Evolutionary conservation across 2,888 invertebrate genomes (phyloP).

Genomic region (Dasysyrphus albostriatus): DNA sequence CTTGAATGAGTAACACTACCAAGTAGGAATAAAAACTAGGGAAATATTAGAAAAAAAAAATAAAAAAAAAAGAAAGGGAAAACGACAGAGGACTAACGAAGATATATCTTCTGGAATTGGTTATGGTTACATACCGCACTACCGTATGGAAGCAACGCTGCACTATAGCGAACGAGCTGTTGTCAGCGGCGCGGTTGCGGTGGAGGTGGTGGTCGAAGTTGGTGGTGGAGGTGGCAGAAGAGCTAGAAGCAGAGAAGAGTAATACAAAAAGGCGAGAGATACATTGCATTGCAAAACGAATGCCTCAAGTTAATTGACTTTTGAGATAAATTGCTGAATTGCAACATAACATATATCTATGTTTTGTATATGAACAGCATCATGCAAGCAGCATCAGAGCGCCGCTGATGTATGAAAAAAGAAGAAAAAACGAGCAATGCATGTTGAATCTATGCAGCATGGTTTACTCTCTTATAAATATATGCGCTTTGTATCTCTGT

Average conservation of each 20-base stretch:
- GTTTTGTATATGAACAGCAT: background rate
- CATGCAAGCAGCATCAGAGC: slow-evolving; percentile 1
- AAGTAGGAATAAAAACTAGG: background rate
- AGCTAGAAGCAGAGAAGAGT: slow-evolving; percentile 23
- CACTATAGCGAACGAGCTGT: background rate
- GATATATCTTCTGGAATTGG: slow-evolving; percentile 72
- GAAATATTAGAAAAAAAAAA: slow-evolving; percentile 26
- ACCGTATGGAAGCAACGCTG: slow-evolving; percentile 9
- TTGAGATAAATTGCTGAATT: slow-evolving; percentile 75
- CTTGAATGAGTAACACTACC: slow-evolving; percentile 55
- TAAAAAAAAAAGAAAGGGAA: background rate
- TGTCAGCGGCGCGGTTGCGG: background rate
- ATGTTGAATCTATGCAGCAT: slow-evolving; percentile 10
- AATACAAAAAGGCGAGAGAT: slow-evolving; percentile 48
- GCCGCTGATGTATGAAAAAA: background rate
- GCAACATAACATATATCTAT: slow-evolving; percentile 43
- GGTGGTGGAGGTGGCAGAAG: background rate
- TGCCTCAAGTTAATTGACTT: slow-evolving; percentile 75
- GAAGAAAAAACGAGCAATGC: background rate
- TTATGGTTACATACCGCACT: slow-evolving; percentile 55
- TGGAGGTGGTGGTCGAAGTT: background rate
- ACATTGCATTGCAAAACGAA: slow-evolving; percentile 67
- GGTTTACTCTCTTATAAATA: slow-evolving; percentile 4
- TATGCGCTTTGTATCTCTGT: slow-evolving; percentile 14
- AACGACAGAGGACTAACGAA: slow-evolving; percentile 61